Conservation (phyloP, 2,797 vertebrate genomes). For the Myioborus miniatus region DNA sequence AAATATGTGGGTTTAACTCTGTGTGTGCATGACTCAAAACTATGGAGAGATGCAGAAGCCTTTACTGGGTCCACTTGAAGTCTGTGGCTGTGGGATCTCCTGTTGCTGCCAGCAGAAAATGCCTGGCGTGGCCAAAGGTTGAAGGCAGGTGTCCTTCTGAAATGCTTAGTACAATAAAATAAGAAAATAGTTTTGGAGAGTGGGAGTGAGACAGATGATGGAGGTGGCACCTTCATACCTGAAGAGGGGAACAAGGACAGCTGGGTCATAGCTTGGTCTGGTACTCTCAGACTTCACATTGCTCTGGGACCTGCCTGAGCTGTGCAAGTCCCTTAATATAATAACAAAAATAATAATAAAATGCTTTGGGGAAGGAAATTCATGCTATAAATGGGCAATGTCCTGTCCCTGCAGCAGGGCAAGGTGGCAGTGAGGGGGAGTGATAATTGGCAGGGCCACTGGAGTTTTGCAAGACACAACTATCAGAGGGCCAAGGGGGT, state of each 20-base stretch:
- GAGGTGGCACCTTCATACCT: not conserved
- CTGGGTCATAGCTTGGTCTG: not conserved
- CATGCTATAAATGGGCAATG: fast-evolving
- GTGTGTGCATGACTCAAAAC: not conserved
- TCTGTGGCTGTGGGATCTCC: not conserved
- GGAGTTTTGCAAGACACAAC: not conserved
- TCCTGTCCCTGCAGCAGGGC: not conserved
- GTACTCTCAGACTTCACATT: not conserved
- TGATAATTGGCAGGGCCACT: fast-evolving
- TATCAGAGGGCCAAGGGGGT: fast-evolving
- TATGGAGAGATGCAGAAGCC: not conserved
- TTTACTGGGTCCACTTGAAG: not conserved
- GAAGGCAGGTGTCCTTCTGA: not conserved
- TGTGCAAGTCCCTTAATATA: not conserved
- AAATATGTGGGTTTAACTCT: not conserved
- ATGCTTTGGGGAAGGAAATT: not conserved
- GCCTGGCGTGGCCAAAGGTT: not conserved
- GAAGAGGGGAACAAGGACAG: not conserved
- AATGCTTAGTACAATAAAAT: not conserved
- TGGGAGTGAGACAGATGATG: fast-evolving
- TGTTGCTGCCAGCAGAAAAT: not conserved
- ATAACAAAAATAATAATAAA: not conserved
- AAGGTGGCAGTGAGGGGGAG: not conserved
- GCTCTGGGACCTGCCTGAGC: not conserved
- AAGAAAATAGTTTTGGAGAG: not conserved